Conservation (phyloP, 2,797 vertebrate species). For the Platalea minor region DNA sequence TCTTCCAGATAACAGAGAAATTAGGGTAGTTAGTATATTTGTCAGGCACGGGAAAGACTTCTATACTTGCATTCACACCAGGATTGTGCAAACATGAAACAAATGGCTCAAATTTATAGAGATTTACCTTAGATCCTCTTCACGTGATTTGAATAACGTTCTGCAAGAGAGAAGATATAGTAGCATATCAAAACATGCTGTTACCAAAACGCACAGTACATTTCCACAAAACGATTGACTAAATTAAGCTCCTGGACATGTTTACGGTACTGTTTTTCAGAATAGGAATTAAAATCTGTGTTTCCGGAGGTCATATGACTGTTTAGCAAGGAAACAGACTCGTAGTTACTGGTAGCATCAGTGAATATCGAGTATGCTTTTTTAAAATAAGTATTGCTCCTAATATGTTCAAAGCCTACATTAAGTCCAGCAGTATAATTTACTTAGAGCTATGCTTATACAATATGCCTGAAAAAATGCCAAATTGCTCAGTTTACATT, state of each 20-base stretch:
- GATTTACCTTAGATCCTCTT: background rate
- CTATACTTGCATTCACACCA: background rate
- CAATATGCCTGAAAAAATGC: background rate
- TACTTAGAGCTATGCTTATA: background rate
- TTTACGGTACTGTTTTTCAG: background rate
- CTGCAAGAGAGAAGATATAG: background rate
- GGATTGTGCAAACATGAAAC: background rate
- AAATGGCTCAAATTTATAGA: background rate
- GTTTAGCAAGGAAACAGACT: background rate
- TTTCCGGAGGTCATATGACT: background rate
- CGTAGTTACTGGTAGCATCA: background rate
- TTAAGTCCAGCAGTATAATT: background rate
- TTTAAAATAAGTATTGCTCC: background rate
- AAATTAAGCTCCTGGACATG: background rate
- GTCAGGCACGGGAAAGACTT: background rate
- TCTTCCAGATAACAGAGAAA: background rate
- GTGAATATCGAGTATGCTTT: background rate
- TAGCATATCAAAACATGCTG: background rate
- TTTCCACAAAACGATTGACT: background rate
- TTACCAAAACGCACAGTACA: background rate
- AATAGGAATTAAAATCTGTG: background rate
- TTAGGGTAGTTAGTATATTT: background rate
- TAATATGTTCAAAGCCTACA: background rate
- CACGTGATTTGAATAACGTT: background rate
- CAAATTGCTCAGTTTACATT: background rate